Evolutionary conservation across 2,888 invertebrate species (phyloP), one percentile per base, ranked within the genome.

Genomic region (Neoitamus cyanurus): DNA sequence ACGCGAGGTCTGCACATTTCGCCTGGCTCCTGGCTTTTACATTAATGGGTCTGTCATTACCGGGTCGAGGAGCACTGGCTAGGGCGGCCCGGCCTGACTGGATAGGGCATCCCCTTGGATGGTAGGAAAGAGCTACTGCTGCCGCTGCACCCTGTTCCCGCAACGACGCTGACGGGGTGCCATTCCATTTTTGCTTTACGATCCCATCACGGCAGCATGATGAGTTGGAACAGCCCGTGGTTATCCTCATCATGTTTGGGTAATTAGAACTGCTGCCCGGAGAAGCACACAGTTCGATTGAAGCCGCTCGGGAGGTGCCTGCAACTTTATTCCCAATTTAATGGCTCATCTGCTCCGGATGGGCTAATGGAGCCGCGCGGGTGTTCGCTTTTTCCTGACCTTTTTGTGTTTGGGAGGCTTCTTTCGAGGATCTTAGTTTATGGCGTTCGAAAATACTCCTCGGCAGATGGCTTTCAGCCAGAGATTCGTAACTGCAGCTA

Each of bases 41-140:
- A 58, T 78, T 78, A 78, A 78, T 78, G 78, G 78, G 42, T n/a
- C 31, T n/a, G 30, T 42, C 78, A 78, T 78, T 78, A 78, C 20
- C 20, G 20, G 58, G 25, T 42, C 42, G 28, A 30, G 30, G 25
- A 34, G 20, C 11, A 42, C 20, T 4, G n/a, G 75, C 20, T 70
- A 70, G 31, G 68, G n/a, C n/a, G n/a, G 73, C 15, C 34, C 15
- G 7, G 28, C n/a, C n/a, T n/a, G n/a, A n/a, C n/a, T n/a, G n/a
- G n/a, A n/a, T n/a, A 15, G 15, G 13, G 13, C n/a, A 13, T 15
- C n/a, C 34, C 31, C 30, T 34, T 11, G 34, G 5, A n/a, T 34
- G 11, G 34, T 11, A 42, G 36, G 20, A 2, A 34, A 36, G 36
- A 25, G 46, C 37, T 15, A 70, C 36, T 42, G 42, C 25, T 42